Percentiles rank a stretch among this genome's conserved stretches.
Conservation (phyloP, 2,113 vertebrate genomes). For the Tapirus terrestris region DNA sequence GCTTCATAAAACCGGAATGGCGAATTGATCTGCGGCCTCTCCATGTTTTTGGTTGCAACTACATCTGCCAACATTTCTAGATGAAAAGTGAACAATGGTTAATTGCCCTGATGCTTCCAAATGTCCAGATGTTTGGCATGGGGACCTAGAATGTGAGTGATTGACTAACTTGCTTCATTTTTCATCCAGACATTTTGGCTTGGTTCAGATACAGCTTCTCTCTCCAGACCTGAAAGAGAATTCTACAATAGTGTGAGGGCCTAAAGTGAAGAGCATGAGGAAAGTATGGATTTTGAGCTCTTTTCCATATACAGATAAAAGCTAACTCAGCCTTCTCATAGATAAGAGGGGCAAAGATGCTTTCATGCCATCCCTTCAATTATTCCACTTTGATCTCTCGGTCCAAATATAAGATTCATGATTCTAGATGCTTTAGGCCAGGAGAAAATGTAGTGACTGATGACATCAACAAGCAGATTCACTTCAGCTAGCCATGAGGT, state of each 20-base stretch:
- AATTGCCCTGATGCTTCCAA: constrained; percentile 26
- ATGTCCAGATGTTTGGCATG: constrained; percentile 19
- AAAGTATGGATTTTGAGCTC: not conserved
- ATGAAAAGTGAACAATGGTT: constrained; percentile 22
- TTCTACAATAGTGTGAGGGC: not conserved
- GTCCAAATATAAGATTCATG: not conserved
- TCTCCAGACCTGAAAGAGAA: constrained; percentile 45
- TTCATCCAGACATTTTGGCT: constrained; percentile 47
- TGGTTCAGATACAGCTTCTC: not conserved
- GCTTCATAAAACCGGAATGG: not conserved
- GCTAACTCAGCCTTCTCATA: not conserved
- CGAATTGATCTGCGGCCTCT: not conserved
- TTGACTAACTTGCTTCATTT: constrained; percentile 44
- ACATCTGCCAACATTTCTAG: constrained; percentile 5
- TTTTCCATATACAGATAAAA: not conserved
- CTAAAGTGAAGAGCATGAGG: not conserved
- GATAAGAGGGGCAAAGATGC: not conserved
- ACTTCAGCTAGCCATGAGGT: not conserved
- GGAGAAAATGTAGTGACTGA: not conserved
- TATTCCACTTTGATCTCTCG: not conserved
- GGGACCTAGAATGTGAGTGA: not conserved
- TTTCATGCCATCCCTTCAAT: not conserved
- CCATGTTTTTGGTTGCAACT: not conserved
- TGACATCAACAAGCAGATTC: not conserved
- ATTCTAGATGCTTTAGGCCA: not conserved